Evolutionary conservation across 2,888 invertebrate genomes (phyloP).

Genomic region (Acrocyrtus sp.): DNA sequence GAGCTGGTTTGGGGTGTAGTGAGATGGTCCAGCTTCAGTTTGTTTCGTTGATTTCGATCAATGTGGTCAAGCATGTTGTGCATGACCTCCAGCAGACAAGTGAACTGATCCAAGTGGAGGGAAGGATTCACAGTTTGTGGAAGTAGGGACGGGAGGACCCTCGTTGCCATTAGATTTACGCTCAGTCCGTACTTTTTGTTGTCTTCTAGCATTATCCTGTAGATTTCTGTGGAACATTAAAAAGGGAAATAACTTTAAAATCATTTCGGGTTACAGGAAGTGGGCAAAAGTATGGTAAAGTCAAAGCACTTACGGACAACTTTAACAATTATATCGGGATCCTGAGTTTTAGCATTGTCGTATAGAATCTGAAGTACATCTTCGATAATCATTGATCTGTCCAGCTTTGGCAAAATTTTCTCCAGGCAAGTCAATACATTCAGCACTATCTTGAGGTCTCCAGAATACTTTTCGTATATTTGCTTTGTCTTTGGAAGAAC

Average conservation of each 20-base stretch:
- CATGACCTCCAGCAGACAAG: conserved; percentile 80
- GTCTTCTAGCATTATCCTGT: conserved; percentile 88
- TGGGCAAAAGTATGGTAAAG: too few species aligned
- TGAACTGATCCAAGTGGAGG: conserved; percentile 84
- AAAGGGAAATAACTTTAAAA: conserved; percentile 9
- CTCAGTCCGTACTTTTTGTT: conserved; percentile 86
- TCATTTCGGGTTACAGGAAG: too few species aligned
- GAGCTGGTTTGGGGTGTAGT: conserved; percentile 73
- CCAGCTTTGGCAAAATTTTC: conserved; percentile 83
- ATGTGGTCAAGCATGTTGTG: conserved; percentile 93
- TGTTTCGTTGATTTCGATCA: conserved; percentile 87
- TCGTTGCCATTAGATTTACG: conserved; percentile 90
- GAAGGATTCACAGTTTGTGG: conserved; percentile 93
- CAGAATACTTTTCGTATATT: conserved; percentile 59
- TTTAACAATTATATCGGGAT: conserved; percentile 88
- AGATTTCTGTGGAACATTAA: conserved; percentile 82
- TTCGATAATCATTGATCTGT: conserved; percentile 87
- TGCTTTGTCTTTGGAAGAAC: conserved; percentile 69
- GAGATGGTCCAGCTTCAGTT: conserved; percentile 85
- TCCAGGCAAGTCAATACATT: conserved; percentile 83
- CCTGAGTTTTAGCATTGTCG: conserved; percentile 80
- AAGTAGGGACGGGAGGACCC: conserved; percentile 90
- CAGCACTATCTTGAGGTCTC: conserved; percentile 81
- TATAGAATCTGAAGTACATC: conserved; percentile 90
- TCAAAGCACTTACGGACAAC: conserved; percentile 96